Evolutionary conservation across 1,140 invertebrate species (phyloP), one percentile per base, ranked within the genome.

Genomic region (Rhopalosiphum padi): DNA sequence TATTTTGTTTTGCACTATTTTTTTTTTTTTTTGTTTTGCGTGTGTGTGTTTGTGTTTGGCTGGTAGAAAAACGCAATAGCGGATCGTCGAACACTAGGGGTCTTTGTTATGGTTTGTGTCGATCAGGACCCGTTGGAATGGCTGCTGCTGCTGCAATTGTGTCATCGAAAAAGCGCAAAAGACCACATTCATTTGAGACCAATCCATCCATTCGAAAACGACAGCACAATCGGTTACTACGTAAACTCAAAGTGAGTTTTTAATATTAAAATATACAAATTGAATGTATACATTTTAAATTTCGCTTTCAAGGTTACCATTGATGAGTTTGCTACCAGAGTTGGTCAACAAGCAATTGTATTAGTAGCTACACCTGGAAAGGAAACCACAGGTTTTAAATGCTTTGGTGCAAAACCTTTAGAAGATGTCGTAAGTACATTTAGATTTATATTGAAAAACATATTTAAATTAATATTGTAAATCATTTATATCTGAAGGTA

Each of bases 321-420:
- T 95, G 99, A 99, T 95, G 99, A 99, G 95, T 99, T 99, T 95
- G 98, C 98, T 87, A 99, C 98, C 0, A 96, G 99, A 94, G 98
- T 99, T 86, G 99, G 99, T n/a, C 99, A 99, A 95, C 99, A 99
- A 95, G 99, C 99, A 0, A 97, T 99, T 77, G 98, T 99, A 48
- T 96, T 99, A 95, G 98, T 99, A 93, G 98, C 98, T 87, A 99
- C 98, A 41, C 99, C 99, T 0, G 98, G 98, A n/a, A 99, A 99
- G 96, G 97, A 98, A 94, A 98, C 98, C 96, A 98, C 98, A 94
- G 98, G 98, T 95, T 99, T 98, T 95, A 98, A 99, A 96, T 98
- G 99, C 90, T 99, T 99, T 96, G 99, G 99, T 30, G 99, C 99
- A 77, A 99, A 99, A 95, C 99, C 99, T 11, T 95, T 99, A 21